Base-by-base conservation (phyloP, 2,113 vertebrate species). In the Campylomormyrus numenius region DNA sequence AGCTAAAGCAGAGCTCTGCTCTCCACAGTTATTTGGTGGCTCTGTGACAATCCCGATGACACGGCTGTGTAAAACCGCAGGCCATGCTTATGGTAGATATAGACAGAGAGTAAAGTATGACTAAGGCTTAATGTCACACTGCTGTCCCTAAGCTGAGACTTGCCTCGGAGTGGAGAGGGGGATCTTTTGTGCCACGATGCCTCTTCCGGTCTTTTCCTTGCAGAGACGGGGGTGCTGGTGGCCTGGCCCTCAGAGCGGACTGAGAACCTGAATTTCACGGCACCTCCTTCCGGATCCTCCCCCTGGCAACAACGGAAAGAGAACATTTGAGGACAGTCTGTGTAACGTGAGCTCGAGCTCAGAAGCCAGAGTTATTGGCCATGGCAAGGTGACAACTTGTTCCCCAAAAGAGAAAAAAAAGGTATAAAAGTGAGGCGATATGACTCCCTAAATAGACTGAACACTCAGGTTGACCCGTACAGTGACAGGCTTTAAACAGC, bases 251-350 rank as follows among this genome's bases (percentile, higher is more conserved):
- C 96, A 0, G 88, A 83, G 90, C 93, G 91, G 27, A 94, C 92
- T 0, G 93, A 96, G 92, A 97, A 96, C 86, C 90, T 93, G 93
- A 98, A 98, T 50, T 92, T 94, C 88, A 98, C 49, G 0, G 91
- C 94, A 35, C 98, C 98, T 0, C 95, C 95, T 56, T 95, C 95
- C 53, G 95, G 88, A 24, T 94, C 94, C 92, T 93, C 94, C 92
- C 96, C 94, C 96, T 95, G 90, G 52, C 86, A 58, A 88, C 39
- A 88, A 91, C 42, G 70, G 58, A 90, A 2, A 89, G 45, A 91
- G 8, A 89, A 35, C 42, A 13, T 87, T 15, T 70, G 62, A 88
- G 48, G 50, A 24, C 49, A 58, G 17, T 9, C n/a, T 42, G 52
- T 0, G 46, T 48, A 48, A n/a, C 10, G 27, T 31, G 62, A 70